These are phyloP conservation scores for Clitarchus hookeri DNA, from an alignment of 2,888 invertebrate species.

Conservation along the genomic window DNA sequence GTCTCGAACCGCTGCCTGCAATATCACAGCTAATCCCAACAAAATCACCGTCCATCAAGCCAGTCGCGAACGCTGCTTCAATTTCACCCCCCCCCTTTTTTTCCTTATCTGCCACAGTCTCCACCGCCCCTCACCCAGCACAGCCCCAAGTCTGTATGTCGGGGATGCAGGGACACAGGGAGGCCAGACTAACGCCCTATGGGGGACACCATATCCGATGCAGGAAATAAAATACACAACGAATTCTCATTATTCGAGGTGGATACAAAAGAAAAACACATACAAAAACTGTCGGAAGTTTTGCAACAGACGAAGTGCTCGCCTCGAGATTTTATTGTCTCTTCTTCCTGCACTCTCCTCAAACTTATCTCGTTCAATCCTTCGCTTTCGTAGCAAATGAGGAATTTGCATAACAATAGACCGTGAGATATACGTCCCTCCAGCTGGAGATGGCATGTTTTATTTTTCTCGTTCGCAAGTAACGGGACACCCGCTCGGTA, in stretches of 20 bases:
- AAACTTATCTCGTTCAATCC: background rate
- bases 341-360: background rate
- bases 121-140: background rate
- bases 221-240: background rate
- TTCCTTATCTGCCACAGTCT: background rate
- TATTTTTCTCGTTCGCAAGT: background rate
- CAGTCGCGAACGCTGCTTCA: background rate
- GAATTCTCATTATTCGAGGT: background rate
- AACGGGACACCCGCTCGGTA: background rate
- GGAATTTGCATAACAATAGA: constrained; percentile 10
- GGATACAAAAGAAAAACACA: background rate
- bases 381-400: background rate
- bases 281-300: background rate
- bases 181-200: background rate
- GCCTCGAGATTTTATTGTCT: background rate
- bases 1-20: background rate
- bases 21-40: background rate
- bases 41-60: background rate
- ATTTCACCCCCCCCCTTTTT: background rate
- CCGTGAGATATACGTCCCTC: background rate
- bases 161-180: no score
- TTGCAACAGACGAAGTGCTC: background rate
- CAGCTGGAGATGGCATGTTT: background rate
- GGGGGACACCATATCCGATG: background rate
- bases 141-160: no score